Base-by-base conservation (phyloP, 2,888 invertebrate genomes). In the Unio delphinus region DNA sequence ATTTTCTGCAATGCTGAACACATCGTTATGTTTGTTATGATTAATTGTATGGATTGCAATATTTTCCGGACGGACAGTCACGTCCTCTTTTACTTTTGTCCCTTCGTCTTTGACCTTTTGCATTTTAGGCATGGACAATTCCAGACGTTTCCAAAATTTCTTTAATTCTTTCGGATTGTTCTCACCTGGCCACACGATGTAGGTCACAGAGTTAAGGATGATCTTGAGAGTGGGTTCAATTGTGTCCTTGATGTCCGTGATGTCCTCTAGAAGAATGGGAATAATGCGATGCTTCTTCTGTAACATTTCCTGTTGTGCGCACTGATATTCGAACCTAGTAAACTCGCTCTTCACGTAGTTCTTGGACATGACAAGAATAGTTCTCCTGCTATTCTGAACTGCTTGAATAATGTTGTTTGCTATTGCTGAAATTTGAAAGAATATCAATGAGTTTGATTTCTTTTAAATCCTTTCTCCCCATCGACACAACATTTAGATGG, bases 271-370 rank as follows among this genome's bases (percentile, higher is more conserved):
- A 2, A 84, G 69, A n/a, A 84, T 73, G 5, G 85, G 85, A 34
- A 85, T 81, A 20, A 85, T 83, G 62, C 77, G 74, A 65, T 83
- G 83, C 61, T 80, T 80, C 18, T 79, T 69, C 73, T 80, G 79
- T 17, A 85, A 57, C 83, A 83, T 85, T 67, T 83, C 82, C n/a
- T 82, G 80, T 60, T 82, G 85, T 11, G 85, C 85, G 56, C 76
- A 73, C 67, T 85, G 80, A 68, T 83, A 85, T 74, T 85, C 85
- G 60, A 83, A 75, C n/a, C 75, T 73, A 15, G 80, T 77, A 74
- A 79, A 85, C 65, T 85, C 83, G 62, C 83, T 83, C 20, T 75
- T 71, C 6, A 83, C 72, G 70, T 80, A 85, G 15, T 74, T 67
- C n/a, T 81, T 80, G 4, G 80, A 72, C 4, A 85, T 65, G 5